Evolutionary conservation across 1,140 invertebrate species (phyloP).

Genomic region (Pollicipes pollicipes): DNA sequence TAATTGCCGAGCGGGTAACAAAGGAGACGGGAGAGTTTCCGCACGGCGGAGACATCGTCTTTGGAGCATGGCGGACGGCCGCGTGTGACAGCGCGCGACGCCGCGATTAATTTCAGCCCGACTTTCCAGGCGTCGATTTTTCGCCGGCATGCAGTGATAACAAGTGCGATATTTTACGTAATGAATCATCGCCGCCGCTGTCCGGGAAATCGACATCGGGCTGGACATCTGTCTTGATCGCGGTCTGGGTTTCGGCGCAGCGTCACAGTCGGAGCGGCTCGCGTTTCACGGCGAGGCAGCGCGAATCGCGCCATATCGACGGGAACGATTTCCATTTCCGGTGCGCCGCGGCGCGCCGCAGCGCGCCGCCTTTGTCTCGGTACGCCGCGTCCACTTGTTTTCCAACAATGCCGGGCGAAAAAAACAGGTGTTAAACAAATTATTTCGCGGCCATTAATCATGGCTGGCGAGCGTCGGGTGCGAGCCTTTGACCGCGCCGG

Average conservation of each 20-base stretch:
- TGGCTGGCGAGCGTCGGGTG: background rate
- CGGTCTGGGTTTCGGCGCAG: background rate
- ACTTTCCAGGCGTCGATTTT: background rate
- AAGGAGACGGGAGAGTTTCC: background rate
- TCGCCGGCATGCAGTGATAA: background rate
- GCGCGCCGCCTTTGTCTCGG: background rate
- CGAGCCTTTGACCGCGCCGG: background rate
- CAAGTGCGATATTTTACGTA: slow-evolving; percentile 1
- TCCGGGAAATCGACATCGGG: background rate
- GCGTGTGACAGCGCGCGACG: background rate
- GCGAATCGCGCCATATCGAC: background rate
- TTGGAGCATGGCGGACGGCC: background rate
- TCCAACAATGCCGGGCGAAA: slow-evolving; percentile 1
- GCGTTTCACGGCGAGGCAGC: background rate
- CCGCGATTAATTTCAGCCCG: background rate
- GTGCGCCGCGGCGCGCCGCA: too few species aligned
- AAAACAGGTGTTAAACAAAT: slow-evolving; percentile 1
- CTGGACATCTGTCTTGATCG: background rate
- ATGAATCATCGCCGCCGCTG: background rate
- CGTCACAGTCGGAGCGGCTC: background rate
- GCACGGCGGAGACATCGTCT: background rate
- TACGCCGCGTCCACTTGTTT: background rate
- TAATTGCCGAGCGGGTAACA: background rate
- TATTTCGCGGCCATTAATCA: background rate
- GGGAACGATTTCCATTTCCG: background rate